Evolutionary conservation across 2,113 vertebrate genomes (phyloP), one percentile per base, ranked within the genome.

Genomic region (Sigmodon hispidus): DNA sequence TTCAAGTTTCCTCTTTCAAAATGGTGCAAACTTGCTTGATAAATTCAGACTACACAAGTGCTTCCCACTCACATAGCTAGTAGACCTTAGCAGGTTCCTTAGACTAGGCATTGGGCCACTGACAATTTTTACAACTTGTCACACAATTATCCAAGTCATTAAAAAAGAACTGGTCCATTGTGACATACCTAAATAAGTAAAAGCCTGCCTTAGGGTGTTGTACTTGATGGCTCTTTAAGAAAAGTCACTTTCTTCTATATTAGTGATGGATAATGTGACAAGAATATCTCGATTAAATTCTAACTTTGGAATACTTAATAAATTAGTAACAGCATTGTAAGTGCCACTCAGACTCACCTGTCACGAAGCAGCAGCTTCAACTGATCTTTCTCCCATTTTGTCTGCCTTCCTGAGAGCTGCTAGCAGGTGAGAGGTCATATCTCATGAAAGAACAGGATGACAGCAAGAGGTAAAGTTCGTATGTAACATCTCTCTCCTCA

Each of bases 301-400:
- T 97, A 98, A 96, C 96, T 97, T 97, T 97, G 52, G 61, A 96
- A 97, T 98, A 96, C 95, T 98, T 97, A 98, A 97, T 96, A 96
- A 97, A 97, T 97, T 97, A 97, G 40, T 94, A 97, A 96, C 55
- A 87, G 92, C 88, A 87, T 95, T 94, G 89, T 95, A 97, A 97
- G 97, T 98, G 97, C 90, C 87, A 91, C 93, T 97, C 92, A 86
- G 63, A 80, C 63, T 95, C 94, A 95, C 94, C 97, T 97, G 97
- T 97, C 96, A 97, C 81, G 52, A 86, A 80, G 63, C 45, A 96
- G 81, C 61, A 79, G 57, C 90, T 94, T 61, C 48, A 50, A 91
- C 77, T 97, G 93, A 96, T 96, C 87, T 89, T 87, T 91, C 7
- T 91, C 77, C 90, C 92, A 95, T 97, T 67, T 79, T 96, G 86